Conservation (phyloP, 2,888 invertebrate genomes). For the Leptarthrus brevirostris region DNA sequence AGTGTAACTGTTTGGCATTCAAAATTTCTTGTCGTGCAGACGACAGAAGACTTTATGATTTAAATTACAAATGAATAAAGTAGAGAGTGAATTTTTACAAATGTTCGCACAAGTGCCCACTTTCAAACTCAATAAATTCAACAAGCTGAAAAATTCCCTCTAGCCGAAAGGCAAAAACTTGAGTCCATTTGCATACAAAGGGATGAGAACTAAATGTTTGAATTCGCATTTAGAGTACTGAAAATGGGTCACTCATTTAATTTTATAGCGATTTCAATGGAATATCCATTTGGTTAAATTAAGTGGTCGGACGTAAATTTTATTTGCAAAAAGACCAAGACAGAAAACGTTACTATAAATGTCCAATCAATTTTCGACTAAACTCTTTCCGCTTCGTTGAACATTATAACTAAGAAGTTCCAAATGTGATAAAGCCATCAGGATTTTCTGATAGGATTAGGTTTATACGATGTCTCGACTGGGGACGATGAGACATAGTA, state of each 20-base stretch:
- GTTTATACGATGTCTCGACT: too few species aligned
- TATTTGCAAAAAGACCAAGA: conserved; percentile 17
- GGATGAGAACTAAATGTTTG: not conserved
- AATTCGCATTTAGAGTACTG: conserved; percentile 22
- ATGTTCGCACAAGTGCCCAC: conserved; percentile 14
- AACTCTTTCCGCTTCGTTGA: not conserved
- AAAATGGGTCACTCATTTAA: conserved; percentile 46
- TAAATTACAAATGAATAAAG: not conserved
- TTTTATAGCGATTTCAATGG: conserved; percentile 46
- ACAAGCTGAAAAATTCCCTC: conserved; percentile 32
- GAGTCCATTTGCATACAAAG: conserved; percentile 1
- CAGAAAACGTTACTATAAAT: not conserved
- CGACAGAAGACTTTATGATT: conserved; percentile 24
- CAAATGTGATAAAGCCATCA: too few species aligned
- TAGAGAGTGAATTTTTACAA: not conserved
- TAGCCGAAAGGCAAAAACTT: conserved; percentile 27
- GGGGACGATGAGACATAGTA: too few species aligned
- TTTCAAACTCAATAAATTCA: conserved; percentile 29
- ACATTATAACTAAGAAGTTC: not conserved
- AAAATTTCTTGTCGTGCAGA: not conserved
- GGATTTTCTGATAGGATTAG: too few species aligned
- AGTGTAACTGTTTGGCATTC: not conserved
- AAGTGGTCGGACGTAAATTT: conserved; percentile 37
- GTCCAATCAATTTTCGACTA: conserved; percentile 8
- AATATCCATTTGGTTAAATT: conserved; percentile 43